Percentiles rank a stretch among this genome's conserved stretches.
Evolutionary conservation across 2,888 invertebrate genomes (phyloP).

Genomic region (Apamea sordens): DNA sequence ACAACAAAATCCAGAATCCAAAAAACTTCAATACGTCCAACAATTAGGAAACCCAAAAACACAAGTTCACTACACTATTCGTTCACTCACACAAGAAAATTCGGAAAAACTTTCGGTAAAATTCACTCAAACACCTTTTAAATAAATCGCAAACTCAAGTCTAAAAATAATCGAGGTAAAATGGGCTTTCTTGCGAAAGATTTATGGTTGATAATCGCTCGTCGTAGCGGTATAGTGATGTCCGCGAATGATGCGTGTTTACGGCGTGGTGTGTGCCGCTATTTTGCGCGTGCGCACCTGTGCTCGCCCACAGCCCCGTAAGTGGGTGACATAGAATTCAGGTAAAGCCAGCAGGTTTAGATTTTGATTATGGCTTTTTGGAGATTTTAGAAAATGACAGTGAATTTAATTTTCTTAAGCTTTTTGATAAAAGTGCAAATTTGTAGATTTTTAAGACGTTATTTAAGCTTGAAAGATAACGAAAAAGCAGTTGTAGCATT

Average conservation of each 20-base stretch:
- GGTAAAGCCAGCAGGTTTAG: conserved; percentile 69
- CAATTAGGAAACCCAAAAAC: conserved; percentile 39
- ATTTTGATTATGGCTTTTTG: conserved; percentile 58
- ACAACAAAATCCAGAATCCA: conserved; percentile 59
- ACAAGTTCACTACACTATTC: conserved; percentile 68
- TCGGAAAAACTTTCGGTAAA: conserved; percentile 51
- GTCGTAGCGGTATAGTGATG: conserved; percentile 33
- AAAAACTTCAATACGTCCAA: conserved; percentile 44
- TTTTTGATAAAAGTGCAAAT: neutral
- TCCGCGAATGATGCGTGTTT: conserved; percentile 79
- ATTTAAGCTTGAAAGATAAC: too few species aligned
- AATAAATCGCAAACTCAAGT: conserved; percentile 33
- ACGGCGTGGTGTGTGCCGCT: conserved; percentile 80
- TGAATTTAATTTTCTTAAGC: neutral
- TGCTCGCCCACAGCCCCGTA: conserved; percentile 69
- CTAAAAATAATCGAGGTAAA: conserved; percentile 35
- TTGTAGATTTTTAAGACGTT: neutral
- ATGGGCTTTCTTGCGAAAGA: conserved; percentile 41
- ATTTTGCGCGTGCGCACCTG: conserved; percentile 83
- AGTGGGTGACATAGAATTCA: conserved; percentile 81
- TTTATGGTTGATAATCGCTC: conserved; percentile 71
- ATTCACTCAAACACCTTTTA: conserved; percentile 47
- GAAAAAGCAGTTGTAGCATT: too few species aligned
- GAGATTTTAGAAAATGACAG: conserved; percentile 19
- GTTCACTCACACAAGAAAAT: conserved; percentile 60